phyloP scores from a whole-genome alignment of 92 coral and sea anemone genomes.

The Parazoanthus swiftii region DNA sequence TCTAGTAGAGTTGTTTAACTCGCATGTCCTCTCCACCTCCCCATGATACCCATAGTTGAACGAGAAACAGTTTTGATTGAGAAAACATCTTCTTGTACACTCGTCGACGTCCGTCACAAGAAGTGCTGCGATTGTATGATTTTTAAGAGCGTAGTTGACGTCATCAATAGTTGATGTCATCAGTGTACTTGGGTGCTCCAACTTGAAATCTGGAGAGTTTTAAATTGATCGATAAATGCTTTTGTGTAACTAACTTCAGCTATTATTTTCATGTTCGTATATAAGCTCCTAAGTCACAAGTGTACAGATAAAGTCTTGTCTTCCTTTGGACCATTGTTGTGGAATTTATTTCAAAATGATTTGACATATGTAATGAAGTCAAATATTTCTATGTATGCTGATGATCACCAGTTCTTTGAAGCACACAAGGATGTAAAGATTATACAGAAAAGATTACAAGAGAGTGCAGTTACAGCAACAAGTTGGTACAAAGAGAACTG shows the following conservation, averaged over 20 bases:
- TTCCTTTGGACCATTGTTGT: neutral
- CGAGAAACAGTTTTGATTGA: slow-evolving; percentile 46
- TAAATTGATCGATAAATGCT: too few relatives aligned
- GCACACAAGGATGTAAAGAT: too few relatives aligned
- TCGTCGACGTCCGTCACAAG: slow-evolving; percentile 42
- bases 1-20: slow-evolving; percentile 57
- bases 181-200: slow-evolving; percentile 44
- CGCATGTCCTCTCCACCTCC: slow-evolving; percentile 33
- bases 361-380: neutral
- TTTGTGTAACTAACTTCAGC: too few relatives aligned
- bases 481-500: too few relatives aligned
- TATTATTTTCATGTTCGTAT: neutral
- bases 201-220: slow-evolving; percentile 9
- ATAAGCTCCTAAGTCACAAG: too few relatives aligned
- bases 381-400: neutral
- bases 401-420: too few relatives aligned
- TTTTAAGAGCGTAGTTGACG: slow-evolving; percentile 50
- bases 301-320: neutral
- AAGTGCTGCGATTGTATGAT: slow-evolving; percentile 24
- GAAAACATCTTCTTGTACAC: slow-evolving; percentile 43
- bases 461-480: too few relatives aligned
- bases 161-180: slow-evolving; percentile 46
- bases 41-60: slow-evolving; percentile 49
- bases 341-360: neutral
- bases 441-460: too few relatives aligned